phyloP scores from a whole-genome alignment of 2,113 vertebrate species.

The pig (Sus scrofa) region DNA sequence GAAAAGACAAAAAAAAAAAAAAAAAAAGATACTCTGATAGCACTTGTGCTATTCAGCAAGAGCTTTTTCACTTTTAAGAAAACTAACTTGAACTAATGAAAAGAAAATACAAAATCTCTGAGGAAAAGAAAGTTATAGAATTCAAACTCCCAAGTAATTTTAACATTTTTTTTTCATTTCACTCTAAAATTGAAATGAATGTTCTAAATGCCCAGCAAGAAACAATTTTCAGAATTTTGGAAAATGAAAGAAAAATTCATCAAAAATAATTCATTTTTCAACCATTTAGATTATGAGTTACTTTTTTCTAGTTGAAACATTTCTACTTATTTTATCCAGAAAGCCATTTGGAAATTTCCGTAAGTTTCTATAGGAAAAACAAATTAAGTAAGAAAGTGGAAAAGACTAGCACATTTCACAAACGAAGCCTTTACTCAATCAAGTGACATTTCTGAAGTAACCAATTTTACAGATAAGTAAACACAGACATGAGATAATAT shows the following conservation, averaged over 20 bases:
- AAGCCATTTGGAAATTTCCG: background rate
- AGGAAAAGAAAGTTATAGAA: slow-evolving; percentile 46
- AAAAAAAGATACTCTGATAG: slow-evolving; percentile 66
- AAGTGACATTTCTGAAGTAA: background rate
- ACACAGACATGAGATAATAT: background rate
- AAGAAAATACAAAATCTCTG: slow-evolving; percentile 59
- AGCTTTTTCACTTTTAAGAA: slow-evolving; percentile 60
- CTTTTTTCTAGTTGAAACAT: background rate
- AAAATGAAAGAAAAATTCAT: slow-evolving; percentile 43
- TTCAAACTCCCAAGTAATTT: slow-evolving; percentile 40
- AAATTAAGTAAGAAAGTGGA: background rate
- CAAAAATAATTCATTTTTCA: slow-evolving; percentile 29
- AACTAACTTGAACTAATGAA: slow-evolving; percentile 39
- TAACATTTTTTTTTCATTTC: slow-evolving; percentile 65
- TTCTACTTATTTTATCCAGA: background rate
- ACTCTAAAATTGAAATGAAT: slow-evolving; percentile 38
- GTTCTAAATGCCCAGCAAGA: slow-evolving; percentile 51
- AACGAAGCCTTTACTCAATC: background rate
- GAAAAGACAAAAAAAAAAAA: too few species aligned
- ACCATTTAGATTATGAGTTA: background rate
- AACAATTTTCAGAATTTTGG: slow-evolving; percentile 45
- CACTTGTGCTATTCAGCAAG: slow-evolving; percentile 47
- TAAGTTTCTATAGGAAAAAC: background rate
- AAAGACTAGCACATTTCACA: background rate
- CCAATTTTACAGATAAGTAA: background rate